Conservation (phyloP, 30 jellyfish, hydroid and myxozoan genomes). For the Nemopilema nomurai region DNA sequence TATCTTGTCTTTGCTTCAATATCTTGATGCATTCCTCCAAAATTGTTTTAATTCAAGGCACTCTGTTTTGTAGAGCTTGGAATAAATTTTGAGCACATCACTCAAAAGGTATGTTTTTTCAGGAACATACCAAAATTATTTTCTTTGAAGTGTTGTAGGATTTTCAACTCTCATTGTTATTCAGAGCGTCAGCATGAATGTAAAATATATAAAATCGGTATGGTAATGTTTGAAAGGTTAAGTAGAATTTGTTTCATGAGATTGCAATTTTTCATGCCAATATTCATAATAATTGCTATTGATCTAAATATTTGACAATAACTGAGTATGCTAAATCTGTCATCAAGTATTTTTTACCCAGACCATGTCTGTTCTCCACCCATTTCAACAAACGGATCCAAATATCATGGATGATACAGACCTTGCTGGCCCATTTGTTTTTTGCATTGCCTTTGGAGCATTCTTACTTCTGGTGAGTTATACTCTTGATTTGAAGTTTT, state of each 20-base stretch:
- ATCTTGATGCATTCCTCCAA: no score
- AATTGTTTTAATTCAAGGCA: neutral
- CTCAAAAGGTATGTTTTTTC: conserved; percentile 58
- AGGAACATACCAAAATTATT: neutral
- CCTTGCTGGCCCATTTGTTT: conserved; percentile 98
- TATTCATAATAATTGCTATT: no score
- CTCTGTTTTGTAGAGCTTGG: conserved; percentile 80
- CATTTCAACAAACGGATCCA: conserved; percentile 89
- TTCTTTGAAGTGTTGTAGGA: neutral
- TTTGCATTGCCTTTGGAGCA: conserved; percentile 95
- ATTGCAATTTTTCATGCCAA: no score
- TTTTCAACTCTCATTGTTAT: no score
- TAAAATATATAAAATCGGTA: no score
- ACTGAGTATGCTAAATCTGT: neutral
- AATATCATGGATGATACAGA: conserved; percentile 97
- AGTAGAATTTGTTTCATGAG: no score
- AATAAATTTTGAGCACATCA: conserved; percentile 83
- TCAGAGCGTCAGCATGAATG: no score
- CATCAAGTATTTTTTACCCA: neutral
- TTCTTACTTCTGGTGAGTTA: conserved; percentile 81
- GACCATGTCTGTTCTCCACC: conserved; percentile 95
- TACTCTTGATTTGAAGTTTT: no score
- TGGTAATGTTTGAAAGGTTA: neutral
- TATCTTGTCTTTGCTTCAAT: no score
- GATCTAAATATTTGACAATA: neutral